Evolutionary conservation across 2,113 vertebrate species (phyloP).

Genomic region (Podocnemis expansa): DNA sequence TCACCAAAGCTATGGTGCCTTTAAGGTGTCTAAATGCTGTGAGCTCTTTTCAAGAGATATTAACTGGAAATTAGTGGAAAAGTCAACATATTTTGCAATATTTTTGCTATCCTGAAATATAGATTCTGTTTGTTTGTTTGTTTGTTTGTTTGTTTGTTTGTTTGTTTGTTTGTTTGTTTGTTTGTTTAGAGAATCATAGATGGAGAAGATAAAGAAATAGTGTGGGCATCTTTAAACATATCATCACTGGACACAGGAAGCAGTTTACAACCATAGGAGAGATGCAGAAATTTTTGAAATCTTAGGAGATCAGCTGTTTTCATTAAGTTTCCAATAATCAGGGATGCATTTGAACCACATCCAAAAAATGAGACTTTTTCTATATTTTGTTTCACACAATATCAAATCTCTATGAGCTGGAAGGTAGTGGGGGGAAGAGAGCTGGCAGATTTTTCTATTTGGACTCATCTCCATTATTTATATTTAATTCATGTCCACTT

Average conservation of each 20-base stretch:
- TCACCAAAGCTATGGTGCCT: background rate
- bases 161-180: background rate
- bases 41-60: background rate
- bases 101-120: background rate
- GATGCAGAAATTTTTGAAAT: background rate
- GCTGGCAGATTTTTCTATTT: background rate
- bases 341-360: background rate
- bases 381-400: background rate
- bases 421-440: background rate
- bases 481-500: background rate
- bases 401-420: background rate
- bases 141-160: background rate
- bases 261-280: background rate
- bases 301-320: background rate
- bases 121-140: background rate
- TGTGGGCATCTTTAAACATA: background rate
- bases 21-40: background rate
- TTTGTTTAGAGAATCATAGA: accelerated
- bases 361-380: background rate
- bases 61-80: background rate
- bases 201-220: background rate
- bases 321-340: background rate
- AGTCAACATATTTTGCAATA: background rate
- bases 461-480: background rate
- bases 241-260: background rate